Conservation (phyloP, 2,113 vertebrate species). For the Entelurus aequoreus region DNA sequence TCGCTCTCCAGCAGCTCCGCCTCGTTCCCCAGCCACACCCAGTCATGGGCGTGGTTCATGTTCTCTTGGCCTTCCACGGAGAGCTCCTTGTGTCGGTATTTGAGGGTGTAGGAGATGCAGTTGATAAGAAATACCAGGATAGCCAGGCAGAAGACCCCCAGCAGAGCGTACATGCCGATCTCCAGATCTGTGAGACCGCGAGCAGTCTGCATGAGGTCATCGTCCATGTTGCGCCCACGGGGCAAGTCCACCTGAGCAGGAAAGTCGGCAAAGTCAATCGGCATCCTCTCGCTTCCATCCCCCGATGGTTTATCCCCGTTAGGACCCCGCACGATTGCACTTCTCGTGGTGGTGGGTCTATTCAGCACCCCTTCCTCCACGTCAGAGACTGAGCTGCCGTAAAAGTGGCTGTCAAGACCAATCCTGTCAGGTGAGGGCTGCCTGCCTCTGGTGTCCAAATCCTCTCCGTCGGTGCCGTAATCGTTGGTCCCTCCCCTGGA, state of each 20-base stretch:
- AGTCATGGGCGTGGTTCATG: constrained; percentile 89
- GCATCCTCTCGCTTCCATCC: constrained; percentile 75
- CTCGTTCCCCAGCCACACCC: constrained; percentile 96
- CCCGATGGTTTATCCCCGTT: constrained; percentile 72
- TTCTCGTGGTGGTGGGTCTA: constrained; percentile 74
- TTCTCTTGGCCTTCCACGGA: constrained; percentile 82
- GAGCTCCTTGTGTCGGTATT: constrained; percentile 90
- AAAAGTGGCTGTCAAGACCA: constrained; percentile 71
- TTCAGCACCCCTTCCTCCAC: constrained; percentile 73
- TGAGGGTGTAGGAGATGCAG: constrained; percentile 90
- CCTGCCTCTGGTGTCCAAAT: constrained; percentile 79
- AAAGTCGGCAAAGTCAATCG: constrained; percentile 86
- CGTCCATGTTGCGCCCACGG: constrained; percentile 64
- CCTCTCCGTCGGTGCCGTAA: constrained; percentile 66
- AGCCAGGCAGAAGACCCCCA: constrained; percentile 95
- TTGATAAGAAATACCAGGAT: constrained; percentile 96
- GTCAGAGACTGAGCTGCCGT: constrained; percentile 73
- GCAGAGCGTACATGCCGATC: constrained; percentile 94
- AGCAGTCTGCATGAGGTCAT: constrained; percentile 71
- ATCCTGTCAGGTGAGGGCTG: constrained; percentile 70
- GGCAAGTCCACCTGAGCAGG: constrained; percentile 86
- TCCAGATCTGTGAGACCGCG: constrained; percentile 89
- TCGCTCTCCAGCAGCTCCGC: constrained; percentile 81
- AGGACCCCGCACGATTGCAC: constrained; percentile 65
- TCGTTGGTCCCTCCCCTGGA: constrained; percentile 57